phyloP scores from a whole-genome alignment of 2,888 invertebrate genomes.

The Andricus quercusramuli region DNA sequence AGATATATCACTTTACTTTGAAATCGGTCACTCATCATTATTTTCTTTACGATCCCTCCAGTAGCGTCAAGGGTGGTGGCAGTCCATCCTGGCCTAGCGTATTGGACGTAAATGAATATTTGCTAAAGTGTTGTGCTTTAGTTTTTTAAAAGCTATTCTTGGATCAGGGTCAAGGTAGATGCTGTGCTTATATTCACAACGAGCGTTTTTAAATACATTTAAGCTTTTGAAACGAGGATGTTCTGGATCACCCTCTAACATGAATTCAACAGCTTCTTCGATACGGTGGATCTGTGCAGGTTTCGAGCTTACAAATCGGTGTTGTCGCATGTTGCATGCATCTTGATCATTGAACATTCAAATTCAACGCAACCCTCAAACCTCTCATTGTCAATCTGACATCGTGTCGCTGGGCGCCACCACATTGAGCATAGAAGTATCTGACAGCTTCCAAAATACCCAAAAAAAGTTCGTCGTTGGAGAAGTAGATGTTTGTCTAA shows the following conservation, averaged over 20 bases:
- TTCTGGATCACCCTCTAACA: conserved; percentile 46
- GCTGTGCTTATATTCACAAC: not conserved
- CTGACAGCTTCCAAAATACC: no score
- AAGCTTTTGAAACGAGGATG: conserved; percentile 23
- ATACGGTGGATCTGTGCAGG: conserved; percentile 47
- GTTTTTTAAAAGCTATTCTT: not conserved
- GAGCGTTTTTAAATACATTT: conserved; percentile 25
- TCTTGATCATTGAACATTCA: not conserved
- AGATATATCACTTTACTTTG: not conserved
- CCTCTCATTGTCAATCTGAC: not conserved
- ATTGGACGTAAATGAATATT: not conserved
- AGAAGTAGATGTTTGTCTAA: no score
- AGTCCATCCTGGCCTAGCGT: not conserved
- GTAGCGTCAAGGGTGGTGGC: not conserved
- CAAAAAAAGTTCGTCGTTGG: no score
- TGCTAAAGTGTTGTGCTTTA: not conserved
- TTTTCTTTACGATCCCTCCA: not conserved
- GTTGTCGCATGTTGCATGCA: not conserved
- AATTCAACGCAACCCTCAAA: not conserved
- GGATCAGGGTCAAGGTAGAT: not conserved
- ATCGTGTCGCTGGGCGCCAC: no score
- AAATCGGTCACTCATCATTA: not conserved
- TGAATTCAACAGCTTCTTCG: not conserved
- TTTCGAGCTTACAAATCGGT: conserved; percentile 46
- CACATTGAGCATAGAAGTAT: no score